phyloP scores from a whole-genome alignment of 2,888 invertebrate genomes.

The Epicampocera succincta region DNA sequence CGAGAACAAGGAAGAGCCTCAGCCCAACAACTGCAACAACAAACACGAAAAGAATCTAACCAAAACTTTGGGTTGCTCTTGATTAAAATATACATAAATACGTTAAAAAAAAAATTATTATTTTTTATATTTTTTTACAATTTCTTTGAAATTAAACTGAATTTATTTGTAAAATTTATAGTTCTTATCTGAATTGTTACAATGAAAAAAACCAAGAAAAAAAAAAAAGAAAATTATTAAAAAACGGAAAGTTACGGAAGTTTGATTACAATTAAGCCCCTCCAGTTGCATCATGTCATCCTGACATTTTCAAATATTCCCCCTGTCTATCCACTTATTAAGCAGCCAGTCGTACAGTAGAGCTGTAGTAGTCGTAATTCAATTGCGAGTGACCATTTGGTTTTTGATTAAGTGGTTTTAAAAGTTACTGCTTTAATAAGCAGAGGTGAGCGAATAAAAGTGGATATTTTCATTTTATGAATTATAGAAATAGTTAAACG shows the following conservation, averaged over 20 bases:
- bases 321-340: slow-evolving; percentile 1
- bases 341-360: not conserved
- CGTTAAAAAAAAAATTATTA: slow-evolving; percentile 30
- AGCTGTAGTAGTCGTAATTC: not conserved
- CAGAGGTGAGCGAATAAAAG: not conserved
- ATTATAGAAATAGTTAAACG: slow-evolving; percentile 6
- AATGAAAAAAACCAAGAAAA: not conserved
- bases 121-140: slow-evolving; percentile 31
- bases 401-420: slow-evolving; percentile 52
- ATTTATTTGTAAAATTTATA: slow-evolving; percentile 58
- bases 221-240: not conserved
- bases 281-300: slow-evolving; percentile 41
- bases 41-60: not conserved
- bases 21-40: not conserved
- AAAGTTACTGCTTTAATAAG: slow-evolving; percentile 7
- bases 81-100: slow-evolving; percentile 33
- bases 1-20: not conserved
- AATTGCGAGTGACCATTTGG: slow-evolving; percentile 51
- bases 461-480: not conserved
- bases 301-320: slow-evolving; percentile 31
- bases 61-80: slow-evolving; percentile 27
- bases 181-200: slow-evolving; percentile 48
- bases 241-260: slow-evolving; percentile 44
- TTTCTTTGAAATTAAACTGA: slow-evolving; percentile 49
- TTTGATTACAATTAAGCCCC: slow-evolving; percentile 52